Evolutionary conservation across 2,113 vertebrate species (phyloP).

Genomic region (Xiphophorus couchianus): DNA sequence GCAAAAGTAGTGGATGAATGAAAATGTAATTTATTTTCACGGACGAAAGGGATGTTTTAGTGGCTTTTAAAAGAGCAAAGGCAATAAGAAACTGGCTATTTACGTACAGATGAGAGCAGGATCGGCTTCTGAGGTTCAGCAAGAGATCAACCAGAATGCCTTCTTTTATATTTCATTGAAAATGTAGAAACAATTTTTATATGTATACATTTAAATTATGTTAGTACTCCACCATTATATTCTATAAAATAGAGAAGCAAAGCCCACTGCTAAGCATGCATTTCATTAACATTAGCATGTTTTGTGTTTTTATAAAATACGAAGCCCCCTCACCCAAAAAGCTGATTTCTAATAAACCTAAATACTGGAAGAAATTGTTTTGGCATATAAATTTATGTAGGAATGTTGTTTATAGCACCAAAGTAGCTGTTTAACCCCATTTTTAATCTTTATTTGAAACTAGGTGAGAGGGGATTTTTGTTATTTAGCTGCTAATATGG

Average conservation of each 20-base stretch:
- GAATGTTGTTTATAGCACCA: too few species aligned
- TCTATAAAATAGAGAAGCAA: not conserved
- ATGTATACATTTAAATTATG: too few species aligned
- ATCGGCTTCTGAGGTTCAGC: not conserved
- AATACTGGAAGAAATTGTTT: too few species aligned
- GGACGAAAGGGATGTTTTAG: not conserved
- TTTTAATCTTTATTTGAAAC: too few species aligned
- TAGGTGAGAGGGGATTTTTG: too few species aligned
- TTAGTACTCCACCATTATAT: too few species aligned
- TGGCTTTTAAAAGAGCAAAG: not conserved
- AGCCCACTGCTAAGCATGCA: not conserved
- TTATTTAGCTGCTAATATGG: too few species aligned
- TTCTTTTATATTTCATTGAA: too few species aligned
- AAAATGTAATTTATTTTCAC: not conserved
- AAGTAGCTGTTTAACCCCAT: too few species aligned
- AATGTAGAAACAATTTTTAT: too few species aligned
- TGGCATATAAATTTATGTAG: too few species aligned
- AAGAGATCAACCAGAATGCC: not conserved
- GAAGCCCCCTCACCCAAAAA: not conserved
- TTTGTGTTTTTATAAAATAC: not conserved
- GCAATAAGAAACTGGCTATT: not conserved
- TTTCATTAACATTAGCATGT: not conserved
- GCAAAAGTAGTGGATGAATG: constrained; percentile 6
- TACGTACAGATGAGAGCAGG: not conserved
- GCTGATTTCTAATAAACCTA: too few species aligned